These are phyloP conservation scores for Lithophane leautieri DNA, from an alignment of 2,888 invertebrate species.

Conservation along the genomic window DNA sequence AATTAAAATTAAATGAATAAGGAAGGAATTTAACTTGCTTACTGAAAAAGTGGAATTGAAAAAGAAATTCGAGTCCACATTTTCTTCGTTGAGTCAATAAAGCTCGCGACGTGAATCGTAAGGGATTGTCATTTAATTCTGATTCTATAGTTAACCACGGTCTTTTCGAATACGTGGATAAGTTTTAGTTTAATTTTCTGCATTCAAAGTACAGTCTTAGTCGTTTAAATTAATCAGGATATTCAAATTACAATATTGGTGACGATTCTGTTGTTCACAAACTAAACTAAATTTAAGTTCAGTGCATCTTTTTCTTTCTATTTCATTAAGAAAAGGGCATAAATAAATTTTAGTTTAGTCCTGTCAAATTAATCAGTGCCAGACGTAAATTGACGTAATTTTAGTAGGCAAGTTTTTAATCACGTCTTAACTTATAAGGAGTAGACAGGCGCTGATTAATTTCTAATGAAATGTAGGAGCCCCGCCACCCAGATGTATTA, in stretches of 20 bases:
- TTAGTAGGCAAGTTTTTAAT: no score
- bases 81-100: constrained; percentile 32
- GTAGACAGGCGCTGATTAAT: no score
- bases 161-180: constrained; percentile 4
- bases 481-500: constrained; percentile 21
- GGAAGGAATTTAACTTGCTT: constrained; percentile 18
- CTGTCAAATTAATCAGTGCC: no score
- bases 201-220: background rate
- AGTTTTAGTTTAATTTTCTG: background rate
- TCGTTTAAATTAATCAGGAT: background rate
- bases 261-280: no score
- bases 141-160: background rate
- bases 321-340: no score
- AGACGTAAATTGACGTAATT: no score
- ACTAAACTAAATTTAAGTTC: no score
- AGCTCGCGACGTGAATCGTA: constrained; percentile 10
- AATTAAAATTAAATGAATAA: constrained; percentile 23
- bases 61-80: constrained; percentile 26
- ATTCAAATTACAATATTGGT: no score
- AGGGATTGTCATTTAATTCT: constrained; percentile 15
- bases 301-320: no score
- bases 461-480: constrained; percentile 33
- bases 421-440: no score
- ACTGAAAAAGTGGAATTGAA: constrained; percentile 17
- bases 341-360: no score